Base-by-base conservation (phyloP, 2,888 invertebrate genomes). In the Tupiocoris notatus region DNA sequence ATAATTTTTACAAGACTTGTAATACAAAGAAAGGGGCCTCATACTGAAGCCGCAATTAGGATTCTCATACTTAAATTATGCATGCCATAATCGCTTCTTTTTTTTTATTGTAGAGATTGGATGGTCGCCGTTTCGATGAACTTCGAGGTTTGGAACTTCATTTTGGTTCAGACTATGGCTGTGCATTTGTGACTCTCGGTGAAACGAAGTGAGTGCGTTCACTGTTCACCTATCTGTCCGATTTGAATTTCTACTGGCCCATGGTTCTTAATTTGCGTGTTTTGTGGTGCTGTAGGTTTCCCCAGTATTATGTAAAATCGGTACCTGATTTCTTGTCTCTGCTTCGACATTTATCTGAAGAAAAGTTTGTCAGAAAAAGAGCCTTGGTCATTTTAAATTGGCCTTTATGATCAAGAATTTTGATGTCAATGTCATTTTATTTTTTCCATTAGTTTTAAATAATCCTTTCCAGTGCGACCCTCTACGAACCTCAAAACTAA, bases 81-180 rank as follows among this genome's bases (percentile, higher is more conserved):
- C n/a, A n/a, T n/a, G n/a, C n/a, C n/a, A n/a, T n/a, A n/a, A n/a
- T n/a, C n/a, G n/a, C 59, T 12, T 24, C 17, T 17, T 70, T n/a
- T 6, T 20, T 58, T 23, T 20, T 0, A 21, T 78, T 78, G 65
- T 58, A 78, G 92, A 88, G 95, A 76, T 85, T 94, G 80, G 95
- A 95, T 86, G 93, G 93, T 1, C 87, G 95, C 81, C 87, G 86
- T 80, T 88, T 90, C 79, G 87, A 90, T 81, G 93, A 94, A 83
- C 90, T 90, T 79, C 87, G 95, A 80, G 86, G 88, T 24, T 83
- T 93, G 17, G 86, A 88, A 80, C 90, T 95, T 78, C 86, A 89
- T 80, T 94, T 92, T 84, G 94, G 94, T 18, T 88, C 89, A n/a
- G 92, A 92, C 79, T 94, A 91, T 88, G 95, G 95, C 58, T 90